Conservation (phyloP, 2,888 invertebrate species). For the Tetragnatha montana region DNA sequence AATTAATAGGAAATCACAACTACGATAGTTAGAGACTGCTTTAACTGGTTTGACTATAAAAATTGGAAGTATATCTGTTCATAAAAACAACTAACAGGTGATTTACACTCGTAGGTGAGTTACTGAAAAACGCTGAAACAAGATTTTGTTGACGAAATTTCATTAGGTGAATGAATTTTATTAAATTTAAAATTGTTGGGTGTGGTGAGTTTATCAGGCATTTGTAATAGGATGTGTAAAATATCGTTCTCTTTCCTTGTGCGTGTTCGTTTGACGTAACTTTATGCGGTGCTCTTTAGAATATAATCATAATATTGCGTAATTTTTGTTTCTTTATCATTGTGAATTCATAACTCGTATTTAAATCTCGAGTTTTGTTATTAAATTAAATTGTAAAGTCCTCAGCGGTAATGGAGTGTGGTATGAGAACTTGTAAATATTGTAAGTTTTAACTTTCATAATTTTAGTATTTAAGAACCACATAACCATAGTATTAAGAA, state of each 20-base stretch:
- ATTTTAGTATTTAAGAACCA: too few relatives aligned
- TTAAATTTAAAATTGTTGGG: neutral
- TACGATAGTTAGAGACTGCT: conserved; percentile 4
- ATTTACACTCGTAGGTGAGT: conserved; percentile 12
- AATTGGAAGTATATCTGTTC: conserved; percentile 21
- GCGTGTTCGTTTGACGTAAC: neutral
- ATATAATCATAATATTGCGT: neutral
- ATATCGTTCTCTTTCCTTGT: neutral
- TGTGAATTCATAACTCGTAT: too few relatives aligned
- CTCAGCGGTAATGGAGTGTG: too few relatives aligned
- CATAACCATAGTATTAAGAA: too few relatives aligned
- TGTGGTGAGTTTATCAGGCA: neutral
- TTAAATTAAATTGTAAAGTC: too few relatives aligned
- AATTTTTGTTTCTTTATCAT: too few relatives aligned
- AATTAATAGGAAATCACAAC: conserved; percentile 24
- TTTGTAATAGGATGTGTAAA: neutral
- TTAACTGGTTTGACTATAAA: conserved; percentile 27
- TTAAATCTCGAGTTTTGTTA: too few relatives aligned
- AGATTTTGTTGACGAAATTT: neutral
- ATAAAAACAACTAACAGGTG: neutral
- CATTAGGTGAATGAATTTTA: neutral
- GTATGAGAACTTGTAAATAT: too few relatives aligned
- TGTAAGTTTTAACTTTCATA: too few relatives aligned
- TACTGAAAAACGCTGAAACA: neutral
- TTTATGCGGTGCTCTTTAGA: neutral